phyloP scores from a whole-genome alignment of 2,797 vertebrate genomes.

The Potorous gilbertii region DNA sequence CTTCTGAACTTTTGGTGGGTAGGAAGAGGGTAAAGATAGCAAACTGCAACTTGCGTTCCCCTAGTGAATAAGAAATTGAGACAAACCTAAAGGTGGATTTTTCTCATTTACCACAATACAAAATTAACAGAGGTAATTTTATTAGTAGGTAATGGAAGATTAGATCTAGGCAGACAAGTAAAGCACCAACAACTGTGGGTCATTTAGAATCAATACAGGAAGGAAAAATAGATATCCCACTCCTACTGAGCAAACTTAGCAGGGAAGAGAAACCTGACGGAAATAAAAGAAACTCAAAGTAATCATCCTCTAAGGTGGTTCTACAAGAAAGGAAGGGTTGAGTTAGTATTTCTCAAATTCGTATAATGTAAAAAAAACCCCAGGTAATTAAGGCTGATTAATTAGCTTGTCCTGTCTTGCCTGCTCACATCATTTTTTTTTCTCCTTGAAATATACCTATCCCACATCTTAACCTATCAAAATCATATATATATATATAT shows the following conservation, averaged over 20 bases:
- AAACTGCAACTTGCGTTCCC: not conserved
- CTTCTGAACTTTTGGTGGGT: not conserved
- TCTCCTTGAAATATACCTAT: too few relatives aligned
- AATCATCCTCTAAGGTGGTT: not conserved
- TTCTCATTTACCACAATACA: not conserved
- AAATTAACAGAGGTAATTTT: not conserved
- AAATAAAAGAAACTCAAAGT: not conserved
- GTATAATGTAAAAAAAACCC: too few relatives aligned
- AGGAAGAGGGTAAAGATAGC: not conserved
- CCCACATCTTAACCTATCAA: too few relatives aligned
- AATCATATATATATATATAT: too few relatives aligned
- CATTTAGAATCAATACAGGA: slow-evolving; percentile 21
- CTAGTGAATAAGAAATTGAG: not conserved
- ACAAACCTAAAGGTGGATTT: not conserved
- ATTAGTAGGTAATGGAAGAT: not conserved
- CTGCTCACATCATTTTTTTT: too few relatives aligned
- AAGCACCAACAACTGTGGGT: not conserved
- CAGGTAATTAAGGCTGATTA: too few relatives aligned
- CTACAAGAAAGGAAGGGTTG: not conserved
- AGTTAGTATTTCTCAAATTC: slow-evolving; percentile 8
- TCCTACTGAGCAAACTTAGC: not conserved
- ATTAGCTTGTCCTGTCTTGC: too few relatives aligned
- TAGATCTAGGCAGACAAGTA: not conserved
- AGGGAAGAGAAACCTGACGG: not conserved
- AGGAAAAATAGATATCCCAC: not conserved